Percentiles rank a stretch among this genome's conserved stretches.
phyloP scores from a whole-genome alignment of 2,113 vertebrate species.

The Anoura caudifer region DNA sequence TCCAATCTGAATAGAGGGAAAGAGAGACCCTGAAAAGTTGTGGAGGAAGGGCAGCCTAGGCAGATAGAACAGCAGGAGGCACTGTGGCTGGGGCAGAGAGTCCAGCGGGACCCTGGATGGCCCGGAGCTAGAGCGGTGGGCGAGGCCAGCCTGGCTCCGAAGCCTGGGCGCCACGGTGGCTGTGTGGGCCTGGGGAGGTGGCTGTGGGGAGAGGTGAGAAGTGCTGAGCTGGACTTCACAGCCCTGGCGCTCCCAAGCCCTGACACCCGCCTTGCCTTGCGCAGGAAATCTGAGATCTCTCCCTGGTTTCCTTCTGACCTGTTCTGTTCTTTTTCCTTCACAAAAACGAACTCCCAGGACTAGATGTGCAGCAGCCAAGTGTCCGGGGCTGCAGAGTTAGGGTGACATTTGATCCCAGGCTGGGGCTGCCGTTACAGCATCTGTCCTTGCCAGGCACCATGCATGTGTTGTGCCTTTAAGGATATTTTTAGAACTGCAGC shows the following conservation, averaged over 20 bases:
- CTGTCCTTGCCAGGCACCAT: not conserved
- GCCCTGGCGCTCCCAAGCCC: not conserved
- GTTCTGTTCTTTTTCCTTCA: not conserved
- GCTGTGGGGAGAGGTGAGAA: accelerated
- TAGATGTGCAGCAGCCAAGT: not conserved
- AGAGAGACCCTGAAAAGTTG: not conserved
- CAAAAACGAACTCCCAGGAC: not conserved
- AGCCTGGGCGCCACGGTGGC: not conserved
- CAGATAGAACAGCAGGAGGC: not conserved
- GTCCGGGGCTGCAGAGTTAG: not conserved
- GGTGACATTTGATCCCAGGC: not conserved
- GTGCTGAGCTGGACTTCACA: not conserved
- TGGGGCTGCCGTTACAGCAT: not conserved
- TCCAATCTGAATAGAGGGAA: not conserved
- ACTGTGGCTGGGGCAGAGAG: accelerated
- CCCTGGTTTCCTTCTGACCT: not conserved
- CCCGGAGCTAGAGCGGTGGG: no score
- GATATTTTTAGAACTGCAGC: not conserved
- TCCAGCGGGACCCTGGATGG: not conserved
- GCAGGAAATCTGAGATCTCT: not conserved
- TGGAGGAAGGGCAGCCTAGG: no score
- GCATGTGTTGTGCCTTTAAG: not conserved
- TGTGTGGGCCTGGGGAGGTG: not conserved
- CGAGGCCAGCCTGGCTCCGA: not conserved
- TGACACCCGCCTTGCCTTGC: not conserved